Base-by-base conservation (phyloP, 2,888 invertebrate genomes). In the Dicroscelio sp. region DNA sequence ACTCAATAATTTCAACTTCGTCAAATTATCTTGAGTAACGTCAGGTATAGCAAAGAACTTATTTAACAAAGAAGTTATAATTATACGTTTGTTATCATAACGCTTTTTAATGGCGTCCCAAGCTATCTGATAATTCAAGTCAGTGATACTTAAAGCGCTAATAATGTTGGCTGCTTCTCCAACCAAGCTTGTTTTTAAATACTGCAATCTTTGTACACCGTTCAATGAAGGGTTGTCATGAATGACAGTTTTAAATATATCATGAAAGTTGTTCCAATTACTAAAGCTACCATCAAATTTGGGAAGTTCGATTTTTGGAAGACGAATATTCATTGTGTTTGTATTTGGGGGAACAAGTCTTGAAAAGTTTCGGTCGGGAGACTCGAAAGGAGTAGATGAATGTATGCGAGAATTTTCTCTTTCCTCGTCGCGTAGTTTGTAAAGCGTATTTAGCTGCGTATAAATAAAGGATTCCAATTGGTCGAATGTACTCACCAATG, bases 41-140 rank as follows among this genome's bases (percentile, higher is more conserved):
- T 58, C 14, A 20, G 58, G 35, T 5, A 58, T 2, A 4, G 58
- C 3, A 25, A 38, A 25, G 23, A 76, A 52, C 14, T 58, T 76
- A 31, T 58, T 76, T 20, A 76, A 76, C n/a, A 58, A 31, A 6
- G 58, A 58, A n/a, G 75, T 35, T 12, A 58, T 35, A 8, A 76
- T 58, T 12, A 76, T 33, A 14, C 75, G 75, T 14, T 23, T 33
- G 38, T 76, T 76, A 6, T 76, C 75, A 20, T 58, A 76, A 0
- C 35, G n/a, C 17, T 48, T 30, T 5, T 27, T 48, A 30, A 71
- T 2, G 17, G 48, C 38, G 14, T 31, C 2, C 75, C 75, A 75
- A 20, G 75, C 75, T 6, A 27, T 20, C 6, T 31, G 55, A 20
- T 75, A 75, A 38, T 38, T 65, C 6, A 23, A 20, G 23, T 52